Conservation (phyloP, 2,113 vertebrate species). For the Oryzias curvinotus region DNA sequence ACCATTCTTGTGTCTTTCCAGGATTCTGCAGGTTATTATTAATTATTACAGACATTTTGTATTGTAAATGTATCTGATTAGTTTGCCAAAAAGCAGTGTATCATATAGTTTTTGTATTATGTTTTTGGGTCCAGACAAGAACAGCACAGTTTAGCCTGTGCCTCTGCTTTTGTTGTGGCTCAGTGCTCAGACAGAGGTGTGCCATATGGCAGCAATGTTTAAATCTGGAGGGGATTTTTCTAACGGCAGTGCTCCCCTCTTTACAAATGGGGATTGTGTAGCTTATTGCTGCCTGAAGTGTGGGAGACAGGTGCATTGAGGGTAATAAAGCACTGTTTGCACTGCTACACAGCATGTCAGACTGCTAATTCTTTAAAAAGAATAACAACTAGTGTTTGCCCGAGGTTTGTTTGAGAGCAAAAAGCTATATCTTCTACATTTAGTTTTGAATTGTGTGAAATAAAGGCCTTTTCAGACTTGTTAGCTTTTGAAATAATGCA, state of each 20-base stretch:
- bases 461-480: neutral
- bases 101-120: too few species aligned
- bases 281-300: constrained; percentile 40
- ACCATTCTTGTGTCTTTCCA: too few species aligned
- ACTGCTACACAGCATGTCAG: constrained; percentile 43
- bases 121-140: neutral
- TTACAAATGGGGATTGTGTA: constrained; percentile 47
- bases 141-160: neutral
- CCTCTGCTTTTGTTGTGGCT: constrained; percentile 40
- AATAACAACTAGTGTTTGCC: constrained; percentile 29
- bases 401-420: constrained; percentile 17
- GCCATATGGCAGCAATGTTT: constrained; percentile 68
- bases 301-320: constrained; percentile 51
- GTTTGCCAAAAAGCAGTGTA: too few species aligned
- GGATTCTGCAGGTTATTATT: too few species aligned
- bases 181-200: constrained; percentile 42
- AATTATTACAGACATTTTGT: too few species aligned
- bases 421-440: neutral
- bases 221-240: constrained; percentile 61
- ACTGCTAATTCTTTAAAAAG: constrained; percentile 30
- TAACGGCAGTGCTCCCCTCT: constrained; percentile 43
- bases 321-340: constrained; percentile 56
- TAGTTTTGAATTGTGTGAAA: neutral
- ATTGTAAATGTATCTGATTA: too few species aligned
- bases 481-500: neutral